Evolutionary conservation across 2,113 vertebrate genomes (phyloP).

Genomic region (Rhegmatorhina hoffmannsi): DNA sequence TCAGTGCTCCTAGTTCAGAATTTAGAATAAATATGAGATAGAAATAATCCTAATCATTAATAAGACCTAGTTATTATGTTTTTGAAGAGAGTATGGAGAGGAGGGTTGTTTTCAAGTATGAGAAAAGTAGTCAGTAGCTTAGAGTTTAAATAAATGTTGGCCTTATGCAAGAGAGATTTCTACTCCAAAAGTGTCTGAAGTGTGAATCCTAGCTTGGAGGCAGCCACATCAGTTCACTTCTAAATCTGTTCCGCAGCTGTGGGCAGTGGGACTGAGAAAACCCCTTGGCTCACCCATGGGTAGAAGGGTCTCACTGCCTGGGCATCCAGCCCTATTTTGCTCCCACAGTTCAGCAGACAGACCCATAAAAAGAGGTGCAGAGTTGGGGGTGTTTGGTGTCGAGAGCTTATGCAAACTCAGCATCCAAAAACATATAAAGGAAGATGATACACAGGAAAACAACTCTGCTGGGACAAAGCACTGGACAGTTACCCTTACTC

Average conservation of each 20-base stretch:
- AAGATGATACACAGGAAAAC: neutral
- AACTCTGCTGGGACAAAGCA: neutral
- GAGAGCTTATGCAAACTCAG: neutral
- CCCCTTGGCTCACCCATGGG: neutral
- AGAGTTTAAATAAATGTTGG: neutral
- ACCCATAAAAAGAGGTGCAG: neutral
- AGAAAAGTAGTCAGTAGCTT: neutral
- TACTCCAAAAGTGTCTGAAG: neutral
- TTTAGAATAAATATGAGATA: neutral
- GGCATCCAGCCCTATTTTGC: accelerated
- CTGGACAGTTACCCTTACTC: neutral
- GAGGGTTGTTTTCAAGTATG: neutral
- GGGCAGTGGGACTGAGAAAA: neutral
- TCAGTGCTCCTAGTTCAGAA: neutral
- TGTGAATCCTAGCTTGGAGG: neutral
- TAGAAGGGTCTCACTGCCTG: neutral
- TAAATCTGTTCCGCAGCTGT: neutral
- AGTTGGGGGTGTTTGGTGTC: accelerated
- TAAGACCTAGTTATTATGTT: neutral
- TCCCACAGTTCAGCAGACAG: neutral
- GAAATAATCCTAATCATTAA: neutral
- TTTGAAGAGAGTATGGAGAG: neutral
- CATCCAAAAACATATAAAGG: accelerated
- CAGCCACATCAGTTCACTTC: neutral
- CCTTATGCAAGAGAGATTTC: neutral